Conservation (phyloP, 1,140 invertebrate species). For the Drosophila truncata region DNA sequence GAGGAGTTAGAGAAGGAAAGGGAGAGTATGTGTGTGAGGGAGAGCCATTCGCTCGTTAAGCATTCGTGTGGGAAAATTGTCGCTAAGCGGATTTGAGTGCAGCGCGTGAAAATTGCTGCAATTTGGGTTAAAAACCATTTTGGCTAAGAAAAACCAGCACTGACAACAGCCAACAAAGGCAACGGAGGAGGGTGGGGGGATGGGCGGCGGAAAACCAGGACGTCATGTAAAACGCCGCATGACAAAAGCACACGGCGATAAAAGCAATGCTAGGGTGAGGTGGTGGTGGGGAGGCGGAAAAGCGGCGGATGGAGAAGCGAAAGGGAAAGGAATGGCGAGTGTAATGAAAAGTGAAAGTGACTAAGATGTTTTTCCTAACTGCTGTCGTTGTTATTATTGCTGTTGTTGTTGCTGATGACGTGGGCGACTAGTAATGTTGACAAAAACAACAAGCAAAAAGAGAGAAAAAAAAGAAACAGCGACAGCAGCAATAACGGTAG, state of each 20-base stretch:
- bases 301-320: conserved; percentile 16
- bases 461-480: conserved; percentile 8
- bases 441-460: conserved; percentile 16
- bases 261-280: conserved; percentile 16
- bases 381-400: conserved; percentile 8
- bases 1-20: no score
- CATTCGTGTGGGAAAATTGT: conserved; percentile 28
- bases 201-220: conserved; percentile 5
- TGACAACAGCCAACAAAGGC: conserved; percentile 17
- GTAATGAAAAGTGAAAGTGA: conserved; percentile 70
- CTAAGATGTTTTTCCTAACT: conserved; percentile 51
- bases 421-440: conserved; percentile 49
- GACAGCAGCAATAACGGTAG: conserved; percentile 42
- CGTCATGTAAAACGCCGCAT: conserved; percentile 42
- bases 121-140: conserved; percentile 78
- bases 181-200: no score
- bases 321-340: conserved; percentile 26
- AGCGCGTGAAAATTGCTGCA: conserved; percentile 61
- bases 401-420: conserved; percentile 42
- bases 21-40: neutral
- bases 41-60: conserved; percentile 22
- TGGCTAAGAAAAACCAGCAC: conserved; percentile 51
- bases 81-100: conserved; percentile 67
- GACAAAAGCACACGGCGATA: conserved; percentile 48
- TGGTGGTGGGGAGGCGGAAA: neutral